A percentile compares a stretch with the other conserved stretches of the same genome.
Conservation (phyloP, 2,888 invertebrate genomes). For the Sinhomidia bicolor region DNA sequence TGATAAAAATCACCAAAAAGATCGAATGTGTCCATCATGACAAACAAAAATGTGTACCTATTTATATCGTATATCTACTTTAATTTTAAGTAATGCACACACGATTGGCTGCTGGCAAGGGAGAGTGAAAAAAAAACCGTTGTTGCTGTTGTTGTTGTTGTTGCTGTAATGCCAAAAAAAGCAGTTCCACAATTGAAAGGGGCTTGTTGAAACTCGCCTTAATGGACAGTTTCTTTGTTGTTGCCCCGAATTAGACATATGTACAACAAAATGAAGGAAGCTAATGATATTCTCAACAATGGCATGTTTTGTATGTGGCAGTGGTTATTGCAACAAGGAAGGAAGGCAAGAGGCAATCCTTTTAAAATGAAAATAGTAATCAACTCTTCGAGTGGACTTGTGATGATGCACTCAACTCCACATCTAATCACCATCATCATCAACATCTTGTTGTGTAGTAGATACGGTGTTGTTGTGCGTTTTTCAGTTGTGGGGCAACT, state of each 20-base stretch:
- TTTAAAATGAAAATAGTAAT: slow-evolving; percentile 75
- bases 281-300: slow-evolving; percentile 63
- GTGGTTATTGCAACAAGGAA: slow-evolving; percentile 68
- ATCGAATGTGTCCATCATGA: background rate
- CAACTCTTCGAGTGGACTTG: slow-evolving; percentile 74
- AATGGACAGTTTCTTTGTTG: slow-evolving; percentile 72
- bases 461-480: background rate
- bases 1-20: slow-evolving; percentile 59
- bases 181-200: slow-evolving; percentile 49
- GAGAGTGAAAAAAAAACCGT: slow-evolving; percentile 14
- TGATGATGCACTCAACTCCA: slow-evolving; percentile 60
- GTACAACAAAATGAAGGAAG: slow-evolving; percentile 56
- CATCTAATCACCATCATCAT: slow-evolving; percentile 33
- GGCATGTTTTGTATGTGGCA: background rate
- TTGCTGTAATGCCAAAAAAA: slow-evolving; percentile 53
- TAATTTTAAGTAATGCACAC: slow-evolving; percentile 28
- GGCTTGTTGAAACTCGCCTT: slow-evolving; percentile 39
- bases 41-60: no score
- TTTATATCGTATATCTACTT: no score
- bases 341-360: slow-evolving; percentile 72
- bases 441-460: slow-evolving; percentile 21
- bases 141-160: slow-evolving; percentile 29
- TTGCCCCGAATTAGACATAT: slow-evolving; percentile 63
- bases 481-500: slow-evolving; percentile 59
- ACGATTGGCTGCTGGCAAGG: background rate